Base-by-base conservation (phyloP, 2,797 vertebrate genomes). In the Phoxinus dragarum region DNA sequence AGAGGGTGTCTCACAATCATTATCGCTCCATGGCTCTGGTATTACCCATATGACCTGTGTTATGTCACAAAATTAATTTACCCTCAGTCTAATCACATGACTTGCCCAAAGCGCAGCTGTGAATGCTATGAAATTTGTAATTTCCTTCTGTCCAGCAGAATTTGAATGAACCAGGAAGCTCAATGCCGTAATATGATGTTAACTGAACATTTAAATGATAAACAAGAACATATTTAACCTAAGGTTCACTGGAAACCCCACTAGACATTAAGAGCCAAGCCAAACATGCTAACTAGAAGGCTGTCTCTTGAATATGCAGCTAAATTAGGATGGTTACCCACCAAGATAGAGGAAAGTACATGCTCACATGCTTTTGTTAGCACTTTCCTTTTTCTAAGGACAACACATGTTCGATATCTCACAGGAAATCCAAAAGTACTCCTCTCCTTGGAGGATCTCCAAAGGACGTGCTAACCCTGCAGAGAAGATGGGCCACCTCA, bases 381-480 rank as follows among this genome's bases (percentile, higher is more conserved):
- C 67, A 52, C 61, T 72, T 68, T n/a, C 38, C 52, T 56, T 59
- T 12, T 73, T 52, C 23, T 69, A 31, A 78, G 64, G 49, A 78
- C 67, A 61, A 76, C 52, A 71, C 80, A 71, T 61, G 61, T 69
- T 59, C 49, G 0, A 56, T 34, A 64, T 88, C 82, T 84, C 79
- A 16, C 56, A 38, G 64, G 40, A 76, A 68, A 56, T 81, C 79
- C 54, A 79, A 83, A 85, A n/a, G 36, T 81, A 66, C 79, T 61
- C 47, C 59, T 85, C 64, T 80, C 88, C 86, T 84, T 72, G 69
- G 86, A 89, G 84, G 44, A 78, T 16, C 74, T 82, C 74, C 67
- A 82, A 82, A 89, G 90, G 88, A 89, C 88, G 16, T 73, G 84
- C 52, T 87, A 88, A 89, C 89, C 89, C 86, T 79, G 86, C 76